Conservation (phyloP, 2,888 invertebrate species). For the Philonicus albiceps region DNA sequence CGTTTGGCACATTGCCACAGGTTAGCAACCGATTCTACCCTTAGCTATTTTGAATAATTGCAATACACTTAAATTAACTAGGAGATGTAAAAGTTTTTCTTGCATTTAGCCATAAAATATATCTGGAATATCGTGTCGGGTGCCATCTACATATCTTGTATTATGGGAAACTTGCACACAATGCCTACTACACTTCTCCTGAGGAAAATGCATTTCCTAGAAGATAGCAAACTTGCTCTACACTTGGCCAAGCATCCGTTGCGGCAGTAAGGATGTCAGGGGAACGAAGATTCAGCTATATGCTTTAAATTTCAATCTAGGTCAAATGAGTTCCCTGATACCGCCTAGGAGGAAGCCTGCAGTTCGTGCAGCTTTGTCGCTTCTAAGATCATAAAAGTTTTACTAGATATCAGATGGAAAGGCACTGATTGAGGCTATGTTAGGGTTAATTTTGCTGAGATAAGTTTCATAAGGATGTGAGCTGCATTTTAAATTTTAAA, state of each 20-base stretch:
- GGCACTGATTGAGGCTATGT: constrained; percentile 10
- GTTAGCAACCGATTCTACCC: neutral
- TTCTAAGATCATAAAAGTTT: constrained; percentile 23
- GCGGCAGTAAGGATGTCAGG: neutral
- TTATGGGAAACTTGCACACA: constrained; percentile 3
- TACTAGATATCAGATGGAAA: constrained; percentile 23
- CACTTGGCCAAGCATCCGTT: neutral
- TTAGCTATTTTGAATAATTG: neutral
- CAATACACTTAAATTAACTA: neutral
- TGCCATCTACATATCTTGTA: neutral
- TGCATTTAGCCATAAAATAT: neutral
- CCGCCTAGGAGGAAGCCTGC: neutral
- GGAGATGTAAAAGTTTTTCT: neutral
- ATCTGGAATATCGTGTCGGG: neutral
- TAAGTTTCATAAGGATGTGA: constrained; percentile 14
- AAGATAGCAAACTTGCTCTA: neutral
- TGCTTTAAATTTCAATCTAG: constrained; percentile 26
- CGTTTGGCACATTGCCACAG: neutral
- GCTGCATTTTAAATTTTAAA: neutral
- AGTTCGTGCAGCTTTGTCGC: neutral
- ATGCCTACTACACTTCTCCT: constrained; percentile 11
- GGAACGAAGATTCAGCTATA: neutral
- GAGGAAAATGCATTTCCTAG: constrained; percentile 4
- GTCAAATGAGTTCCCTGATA: neutral
- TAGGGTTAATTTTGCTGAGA: constrained; percentile 7